Base-by-base conservation (phyloP, 2,113 vertebrate genomes). In the Irena cyanogastra region DNA sequence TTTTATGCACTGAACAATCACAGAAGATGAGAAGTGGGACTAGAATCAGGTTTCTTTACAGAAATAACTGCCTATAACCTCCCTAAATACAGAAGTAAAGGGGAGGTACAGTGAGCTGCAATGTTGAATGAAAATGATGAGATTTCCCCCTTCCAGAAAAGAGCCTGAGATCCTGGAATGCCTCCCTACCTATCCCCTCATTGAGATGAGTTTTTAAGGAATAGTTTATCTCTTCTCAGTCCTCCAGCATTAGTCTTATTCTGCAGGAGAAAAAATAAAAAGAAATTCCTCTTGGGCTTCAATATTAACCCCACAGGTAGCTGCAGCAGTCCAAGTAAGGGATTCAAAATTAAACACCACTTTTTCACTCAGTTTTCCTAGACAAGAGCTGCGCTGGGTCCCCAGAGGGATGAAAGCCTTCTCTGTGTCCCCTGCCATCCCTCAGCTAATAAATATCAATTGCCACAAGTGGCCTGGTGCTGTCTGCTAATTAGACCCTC, bases 401-500 rank as follows among this genome's bases (percentile, higher is more conserved):
- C 52, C 69, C 63, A 77, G 79, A 35, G 85, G 45, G 59, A 42
- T 52, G 60, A 70, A 89, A 90, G 22, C 24, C 24, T 65, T 50
- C 10, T 10, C 16, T 10, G 37, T 16, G 27, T 42, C 71, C 74
- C 33, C 70, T 91, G 42, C 76, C 80, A 78, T 78, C 61, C 56
- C 53, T 53, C 72, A 66, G 87, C 87, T 92, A 80, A 94, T 93
- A 86, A 94, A 93, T 54, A 66, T 53, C 90, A 83, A 74, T 83
- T 80, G 78, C 16, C 56, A 66, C 72, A 81, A 89, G 68, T 89
- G 90, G 70, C 82, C 64, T 77, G 26, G 68, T 94, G 71, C 76
- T 76, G 45, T 35, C 85, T 95, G 76, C 83, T 96, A 94, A 96
- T 93, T 86, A 85, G 52, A 41, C 47, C 53, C 84, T 92, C 87